Conservation (phyloP, 1,140 invertebrate species). For the Liolophura sinensis region DNA sequence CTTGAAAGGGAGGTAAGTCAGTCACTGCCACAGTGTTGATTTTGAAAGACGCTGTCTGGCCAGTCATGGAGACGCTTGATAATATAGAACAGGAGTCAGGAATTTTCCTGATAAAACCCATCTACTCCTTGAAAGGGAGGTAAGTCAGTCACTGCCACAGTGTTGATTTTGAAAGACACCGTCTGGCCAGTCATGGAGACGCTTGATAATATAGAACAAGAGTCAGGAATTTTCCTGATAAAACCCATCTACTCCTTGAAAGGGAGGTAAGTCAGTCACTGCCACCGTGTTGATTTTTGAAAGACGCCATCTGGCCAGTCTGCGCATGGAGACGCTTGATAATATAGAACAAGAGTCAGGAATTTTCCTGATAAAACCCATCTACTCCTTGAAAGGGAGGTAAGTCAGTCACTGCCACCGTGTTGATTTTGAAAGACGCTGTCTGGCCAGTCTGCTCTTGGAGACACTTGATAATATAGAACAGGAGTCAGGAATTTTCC, state of each 20-base stretch:
- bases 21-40: no score
- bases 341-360: conserved; percentile 55
- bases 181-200: conserved; percentile 53
- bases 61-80: conserved; percentile 51
- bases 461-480: conserved; percentile 51
- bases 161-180: conserved; percentile 39
- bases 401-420: no score
- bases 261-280: conserved; percentile 43
- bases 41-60: conserved; percentile 46
- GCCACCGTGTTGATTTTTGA: no score
- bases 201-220: conserved; percentile 50
- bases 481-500: conserved; percentile 55
- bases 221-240: conserved; percentile 57
- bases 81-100: conserved; percentile 55
- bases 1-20: conserved; percentile 48
- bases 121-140: conserved; percentile 55
- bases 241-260: conserved; percentile 57
- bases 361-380: conserved; percentile 58
- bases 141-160: conserved; percentile 25
- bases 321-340: conserved; percentile 51
- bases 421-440: conserved; percentile 39
- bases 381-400: conserved; percentile 55
- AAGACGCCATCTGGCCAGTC: conserved; percentile 45
- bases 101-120: conserved; percentile 58
- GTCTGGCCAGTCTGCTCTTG: conserved; percentile 53